Evolutionary conservation across 92 coral and sea anemone genomes (phyloP).

Genomic region (Chrysogorgia sp.): DNA sequence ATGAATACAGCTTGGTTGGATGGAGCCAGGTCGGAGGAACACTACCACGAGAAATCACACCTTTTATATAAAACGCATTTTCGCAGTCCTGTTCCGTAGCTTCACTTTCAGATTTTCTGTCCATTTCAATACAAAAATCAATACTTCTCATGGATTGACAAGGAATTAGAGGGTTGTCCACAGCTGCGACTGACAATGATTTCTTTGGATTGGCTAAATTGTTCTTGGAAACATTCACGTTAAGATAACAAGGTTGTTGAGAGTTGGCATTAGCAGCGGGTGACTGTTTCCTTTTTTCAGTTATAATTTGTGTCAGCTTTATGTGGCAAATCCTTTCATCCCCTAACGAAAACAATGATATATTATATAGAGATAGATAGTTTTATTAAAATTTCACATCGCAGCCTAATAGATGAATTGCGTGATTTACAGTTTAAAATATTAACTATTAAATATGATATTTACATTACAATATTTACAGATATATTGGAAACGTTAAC

Average conservation of each 20-base stretch:
- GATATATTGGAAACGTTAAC: no score
- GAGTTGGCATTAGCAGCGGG: neutral
- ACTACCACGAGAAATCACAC: slow-evolving; percentile 60
- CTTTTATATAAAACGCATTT: slow-evolving; percentile 63
- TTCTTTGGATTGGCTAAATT: no score
- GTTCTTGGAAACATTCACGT: no score
- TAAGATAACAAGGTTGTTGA: no score
- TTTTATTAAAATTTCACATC: no score
- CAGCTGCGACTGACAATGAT: neutral
- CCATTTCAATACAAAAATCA: neutral
- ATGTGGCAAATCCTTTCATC: neutral
- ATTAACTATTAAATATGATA: no score
- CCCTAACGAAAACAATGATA: neutral
- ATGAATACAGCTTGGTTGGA: slow-evolving; percentile 73
- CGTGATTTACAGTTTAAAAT: no score
- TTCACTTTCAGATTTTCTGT: neutral
- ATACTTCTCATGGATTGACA: slow-evolving; percentile 18
- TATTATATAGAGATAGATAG: neutral
- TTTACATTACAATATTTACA: no score
- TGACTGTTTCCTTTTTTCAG: neutral
- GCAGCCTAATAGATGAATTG: no score
- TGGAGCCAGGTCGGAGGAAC: slow-evolving; percentile 89
- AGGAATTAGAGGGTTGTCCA: neutral
- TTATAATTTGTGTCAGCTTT: neutral
- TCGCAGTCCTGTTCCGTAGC: slow-evolving; percentile 7